Evolutionary conservation across 2,797 vertebrate genomes (phyloP).

Genomic region (Podargus strigoides): DNA sequence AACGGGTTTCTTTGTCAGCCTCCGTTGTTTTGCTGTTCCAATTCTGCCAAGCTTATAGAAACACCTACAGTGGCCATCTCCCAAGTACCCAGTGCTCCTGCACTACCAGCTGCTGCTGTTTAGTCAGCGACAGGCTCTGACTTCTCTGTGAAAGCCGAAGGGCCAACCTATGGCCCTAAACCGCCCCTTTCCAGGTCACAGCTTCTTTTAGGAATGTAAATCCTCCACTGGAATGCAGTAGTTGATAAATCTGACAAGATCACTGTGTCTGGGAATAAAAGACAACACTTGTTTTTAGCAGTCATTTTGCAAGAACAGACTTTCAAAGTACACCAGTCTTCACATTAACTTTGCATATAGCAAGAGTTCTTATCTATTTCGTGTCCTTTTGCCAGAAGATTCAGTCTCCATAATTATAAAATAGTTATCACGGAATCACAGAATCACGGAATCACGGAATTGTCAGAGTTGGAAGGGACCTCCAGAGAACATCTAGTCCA

Average conservation of each 20-base stretch:
- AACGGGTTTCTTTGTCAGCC: not conserved
- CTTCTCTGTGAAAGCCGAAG: not conserved
- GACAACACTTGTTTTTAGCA: not conserved
- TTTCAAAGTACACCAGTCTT: not conserved
- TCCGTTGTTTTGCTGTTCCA: not conserved
- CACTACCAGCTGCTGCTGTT: not conserved
- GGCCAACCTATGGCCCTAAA: not conserved
- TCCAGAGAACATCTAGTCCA: too few species aligned
- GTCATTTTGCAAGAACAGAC: not conserved
- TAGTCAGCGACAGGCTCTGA: not conserved
- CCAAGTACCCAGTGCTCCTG: not conserved
- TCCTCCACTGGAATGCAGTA: not conserved
- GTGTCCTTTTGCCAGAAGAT: not conserved
- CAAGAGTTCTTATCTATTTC: not conserved
- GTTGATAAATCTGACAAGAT: conserved; percentile 42
- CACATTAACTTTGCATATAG: not conserved
- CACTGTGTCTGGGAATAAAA: not conserved
- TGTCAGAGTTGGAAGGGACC: too few species aligned
- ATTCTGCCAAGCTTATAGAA: not conserved
- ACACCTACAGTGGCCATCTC: not conserved
- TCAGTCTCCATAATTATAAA: not conserved
- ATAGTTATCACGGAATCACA: too few species aligned
- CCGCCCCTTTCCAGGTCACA: not conserved
- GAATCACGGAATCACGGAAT: too few species aligned
- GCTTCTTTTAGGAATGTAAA: conserved; percentile 22